Evolutionary conservation across 2,888 invertebrate genomes (phyloP).

Genomic region (Cheilosia vernalis): DNA sequence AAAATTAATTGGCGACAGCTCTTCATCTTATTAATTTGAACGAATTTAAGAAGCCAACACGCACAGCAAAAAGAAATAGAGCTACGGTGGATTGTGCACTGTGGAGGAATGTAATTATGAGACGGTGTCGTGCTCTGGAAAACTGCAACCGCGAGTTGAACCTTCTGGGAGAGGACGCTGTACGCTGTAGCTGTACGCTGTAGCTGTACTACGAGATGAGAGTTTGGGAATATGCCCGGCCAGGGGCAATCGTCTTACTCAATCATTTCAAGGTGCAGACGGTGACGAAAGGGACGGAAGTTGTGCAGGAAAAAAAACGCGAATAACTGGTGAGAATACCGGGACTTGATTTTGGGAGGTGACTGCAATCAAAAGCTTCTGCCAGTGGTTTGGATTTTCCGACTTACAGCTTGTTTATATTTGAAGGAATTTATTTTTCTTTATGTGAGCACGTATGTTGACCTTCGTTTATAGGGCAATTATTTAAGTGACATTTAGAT

Average conservation of each 20-base stretch:
- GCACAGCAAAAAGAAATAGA: slow-evolving; percentile 17
- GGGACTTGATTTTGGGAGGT: slow-evolving; percentile 6
- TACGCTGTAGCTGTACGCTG: not conserved
- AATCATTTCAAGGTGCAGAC: not conserved
- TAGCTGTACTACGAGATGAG: not conserved
- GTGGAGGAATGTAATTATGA: slow-evolving; percentile 25
- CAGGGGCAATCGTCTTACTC: not conserved
- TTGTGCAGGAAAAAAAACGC: no score
- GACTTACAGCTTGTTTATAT: not conserved
- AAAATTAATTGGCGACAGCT: slow-evolving; percentile 56
- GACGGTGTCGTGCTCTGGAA: slow-evolving; percentile 27
- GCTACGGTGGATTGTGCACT: slow-evolving; percentile 17
- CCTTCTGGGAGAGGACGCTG: not conserved
- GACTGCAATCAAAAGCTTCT: slow-evolving; percentile 23
- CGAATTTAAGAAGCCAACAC: slow-evolving; percentile 28
- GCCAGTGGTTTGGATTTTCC: not conserved
- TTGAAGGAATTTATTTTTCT: not conserved
- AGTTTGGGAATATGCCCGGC: no score
- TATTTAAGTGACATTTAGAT: not conserved
- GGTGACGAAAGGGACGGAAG: not conserved
- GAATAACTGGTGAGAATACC: not conserved
- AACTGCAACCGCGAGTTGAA: slow-evolving; percentile 28
- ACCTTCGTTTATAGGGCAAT: no score
- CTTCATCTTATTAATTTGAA: slow-evolving; percentile 63
- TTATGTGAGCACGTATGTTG: no score